Evolutionary conservation across 1,140 invertebrate species (phyloP).

Genomic region (Drosophila ananassae): DNA sequence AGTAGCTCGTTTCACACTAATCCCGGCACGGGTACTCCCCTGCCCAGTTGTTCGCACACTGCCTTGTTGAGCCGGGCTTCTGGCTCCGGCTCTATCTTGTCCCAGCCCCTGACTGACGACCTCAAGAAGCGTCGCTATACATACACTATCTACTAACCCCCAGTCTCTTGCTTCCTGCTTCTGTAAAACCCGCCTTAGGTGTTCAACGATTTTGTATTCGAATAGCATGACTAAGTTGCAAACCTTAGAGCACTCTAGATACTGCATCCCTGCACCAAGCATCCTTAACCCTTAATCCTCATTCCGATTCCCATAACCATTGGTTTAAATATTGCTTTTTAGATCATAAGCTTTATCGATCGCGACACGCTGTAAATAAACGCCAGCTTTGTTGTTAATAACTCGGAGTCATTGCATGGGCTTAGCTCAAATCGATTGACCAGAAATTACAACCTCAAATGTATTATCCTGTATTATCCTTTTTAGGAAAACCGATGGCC

Average conservation of each 20-base stretch:
- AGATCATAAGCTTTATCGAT: slow-evolving; percentile 32
- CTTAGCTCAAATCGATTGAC: slow-evolving; percentile 6
- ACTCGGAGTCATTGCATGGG: slow-evolving; percentile 49
- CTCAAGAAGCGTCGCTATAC: slow-evolving; percentile 70
- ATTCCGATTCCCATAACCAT: slow-evolving; percentile 25
- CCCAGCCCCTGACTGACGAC: slow-evolving; percentile 32
- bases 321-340: slow-evolving; percentile 37
- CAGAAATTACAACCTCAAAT: slow-evolving; percentile 27
- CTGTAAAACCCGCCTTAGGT: slow-evolving; percentile 17
- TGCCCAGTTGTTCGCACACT: slow-evolving; percentile 57
- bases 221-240: slow-evolving; percentile 47
- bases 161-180: slow-evolving; percentile 21
- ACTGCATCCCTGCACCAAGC: slow-evolving; percentile 13
- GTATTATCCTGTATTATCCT: slow-evolving; percentile 50
- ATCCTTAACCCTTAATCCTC: neutral
- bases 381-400: slow-evolving; percentile 33
- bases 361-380: slow-evolving; percentile 61
- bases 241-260: slow-evolving; percentile 2
- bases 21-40: slow-evolving; percentile 9
- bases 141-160: slow-evolving; percentile 74
- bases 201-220: slow-evolving; percentile 31
- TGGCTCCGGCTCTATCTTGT: slow-evolving; percentile 42
- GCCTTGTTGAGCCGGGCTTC: slow-evolving; percentile 50
- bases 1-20: slow-evolving; percentile 67
- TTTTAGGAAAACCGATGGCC: slow-evolving; percentile 66